Percentiles rank a stretch among this genome's conserved stretches.
phyloP scores from a whole-genome alignment of 2,113 vertebrate species.

The Monarcha castaneiventris region DNA sequence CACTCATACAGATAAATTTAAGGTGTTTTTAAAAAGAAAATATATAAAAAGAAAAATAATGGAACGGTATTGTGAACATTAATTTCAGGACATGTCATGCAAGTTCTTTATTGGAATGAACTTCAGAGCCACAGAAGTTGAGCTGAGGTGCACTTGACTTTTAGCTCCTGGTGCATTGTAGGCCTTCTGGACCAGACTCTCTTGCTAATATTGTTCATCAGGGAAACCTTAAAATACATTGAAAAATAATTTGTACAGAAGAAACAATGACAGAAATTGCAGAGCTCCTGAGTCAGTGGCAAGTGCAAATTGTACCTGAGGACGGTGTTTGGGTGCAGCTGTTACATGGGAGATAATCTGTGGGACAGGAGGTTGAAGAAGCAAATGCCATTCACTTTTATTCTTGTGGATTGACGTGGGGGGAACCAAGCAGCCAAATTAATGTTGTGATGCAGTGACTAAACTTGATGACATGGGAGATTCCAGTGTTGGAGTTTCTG shows the following conservation, averaged over 20 bases:
- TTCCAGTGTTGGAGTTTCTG: constrained; percentile 5
- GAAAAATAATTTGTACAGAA: background rate
- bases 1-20: background rate
- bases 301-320: background rate
- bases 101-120: background rate
- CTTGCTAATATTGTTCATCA: background rate
- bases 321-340: background rate
- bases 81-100: background rate
- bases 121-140: background rate
- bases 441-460: background rate
- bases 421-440: background rate
- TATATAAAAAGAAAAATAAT: background rate
- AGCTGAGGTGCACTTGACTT: background rate
- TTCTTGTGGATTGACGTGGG: background rate
- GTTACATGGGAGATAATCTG: background rate
- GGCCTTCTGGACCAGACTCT: background rate
- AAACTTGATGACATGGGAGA: constrained; percentile 24
- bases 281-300: background rate
- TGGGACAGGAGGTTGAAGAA: background rate
- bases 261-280: background rate
- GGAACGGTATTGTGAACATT: background rate
- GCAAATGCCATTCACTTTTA: background rate
- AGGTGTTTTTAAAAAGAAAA: background rate
- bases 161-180: background rate
- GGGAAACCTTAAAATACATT: background rate